Evolutionary conservation across 2,113 vertebrate species (phyloP), one percentile per base, ranked within the genome.

Genomic region (Pteropus alecto): DNA sequence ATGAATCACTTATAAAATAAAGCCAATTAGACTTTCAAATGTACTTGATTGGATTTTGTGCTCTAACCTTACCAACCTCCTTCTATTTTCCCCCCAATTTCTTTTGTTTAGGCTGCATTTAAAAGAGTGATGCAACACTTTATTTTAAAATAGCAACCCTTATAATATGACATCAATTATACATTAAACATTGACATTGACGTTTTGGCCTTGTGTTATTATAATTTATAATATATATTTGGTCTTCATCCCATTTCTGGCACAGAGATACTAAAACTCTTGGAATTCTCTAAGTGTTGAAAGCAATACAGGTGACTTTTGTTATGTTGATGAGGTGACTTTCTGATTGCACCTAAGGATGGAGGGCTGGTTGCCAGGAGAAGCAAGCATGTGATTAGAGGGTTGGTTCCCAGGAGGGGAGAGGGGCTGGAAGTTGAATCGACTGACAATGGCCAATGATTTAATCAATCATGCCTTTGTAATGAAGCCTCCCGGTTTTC

Each of bases 51-150:
- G 58, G 24, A 15, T 60, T 9, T 60, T 60, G 22, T 60, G 26
- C 58, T 60, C 26, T 28, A 26, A 60, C 24, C 22, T n/a, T n/a
- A n/a, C 63, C 15, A n/a, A 67, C 4, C 63, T 26, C 12, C 63
- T 67, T 7, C 5, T 4, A 1, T 4, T 4, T 2, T 15, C 2
- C 51, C 15, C 15, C 33, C 30, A 2, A 14, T 65, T 67, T 67
- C 6, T 18, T 67, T 67, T 67, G 63, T n/a, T 67, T 67, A 67
- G 63, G 51, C 51, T 51, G 15, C 51, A 51, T 51, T 51, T 51
- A 16, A 16, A 51, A 51, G 51, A 51, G 51, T 16, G 51, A 51
- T 51, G 51, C 51, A 16, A 51, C 5, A 51, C 14, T 51, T 51
- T 16, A 51, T 51, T 51, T 16, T 51, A 51, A 51, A 51, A 51